Base-by-base conservation (phyloP, 2,888 invertebrate genomes). In the Andrena camellia region DNA sequence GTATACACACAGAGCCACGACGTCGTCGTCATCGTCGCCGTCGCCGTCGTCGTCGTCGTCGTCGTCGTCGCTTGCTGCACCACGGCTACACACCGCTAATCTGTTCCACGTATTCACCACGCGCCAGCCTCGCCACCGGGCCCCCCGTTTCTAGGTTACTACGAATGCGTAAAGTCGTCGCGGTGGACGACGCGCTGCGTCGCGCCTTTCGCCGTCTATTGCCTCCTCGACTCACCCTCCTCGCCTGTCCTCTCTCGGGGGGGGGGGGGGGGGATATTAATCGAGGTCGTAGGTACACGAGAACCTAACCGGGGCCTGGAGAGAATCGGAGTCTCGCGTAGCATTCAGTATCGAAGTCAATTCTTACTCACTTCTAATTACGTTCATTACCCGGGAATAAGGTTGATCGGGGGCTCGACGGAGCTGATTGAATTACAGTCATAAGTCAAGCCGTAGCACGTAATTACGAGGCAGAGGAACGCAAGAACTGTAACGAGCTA, bases 61-160 rank as follows among this genome's bases (percentile, higher is more conserved):
- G 63, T 42, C 67, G 67, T 73, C 59, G 76, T 59, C 63, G 62
- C 52, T 54, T 54, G 69, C 63, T 74, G 74, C 54, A 60, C 69
- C 79, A 59, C 78, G 54, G 68, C 48, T 68, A 74, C 69, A 67
- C 54, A 64, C 79, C 82, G 90, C 84, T 84, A 84, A 90, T 90
- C 88, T 87, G 87, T 86, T 88, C 84, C 84, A 85, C 81, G 86
- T 86, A 82, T 84, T 86, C 82, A 85, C 86, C 81, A 82, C 84
- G 82, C 81, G 80, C 81, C 85, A 86, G 10, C 86, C 85, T 82
- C 84, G 79, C 79, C 81, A 81, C 80, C 81, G 80, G 42, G 66
- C 86, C 73, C 86, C 73, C 52, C 87, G 89, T 91, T 92, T 92
- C 91, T 92, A 92, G 91, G 91, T 92, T 92, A 92, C 91, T 88